Evolutionary conservation across 2,888 invertebrate species (phyloP), one percentile per base, ranked within the genome.

Genomic region (Dolichopus griseipennis): DNA sequence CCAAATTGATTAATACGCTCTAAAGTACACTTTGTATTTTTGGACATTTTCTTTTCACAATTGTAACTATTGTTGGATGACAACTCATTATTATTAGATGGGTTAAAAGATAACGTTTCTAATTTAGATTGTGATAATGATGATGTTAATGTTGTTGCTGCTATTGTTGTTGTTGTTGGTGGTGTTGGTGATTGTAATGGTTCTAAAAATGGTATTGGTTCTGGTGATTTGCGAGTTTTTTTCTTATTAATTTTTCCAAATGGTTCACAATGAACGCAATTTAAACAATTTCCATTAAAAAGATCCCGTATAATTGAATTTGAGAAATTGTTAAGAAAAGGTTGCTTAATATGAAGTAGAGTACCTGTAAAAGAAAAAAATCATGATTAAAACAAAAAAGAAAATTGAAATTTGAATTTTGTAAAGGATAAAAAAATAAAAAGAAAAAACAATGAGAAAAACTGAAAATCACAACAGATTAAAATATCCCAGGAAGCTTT

Each of bases 331-430:
- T 64, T 70, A 27, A 70, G 20, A 63, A 68, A 66, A 67, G 72
- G 71, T 37, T 70, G 61, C 69, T 71, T 71, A 52, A 71, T 66
- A 66, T 68, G 67, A 27, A 70, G 68, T 63, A 71, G 66, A 21
- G 69, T 68, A 65, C 68, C 72, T 72, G 69, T 18, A 70, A 71
- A 33, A 63, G 62, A 68, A 61, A 68, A 64, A 6, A 64, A 64
- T 10, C 3, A n/a, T n/a, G 5, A 27, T 27, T 27, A 27, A 27
- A 27, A 27, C 2, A 27, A 27, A 27, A 27, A 27, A 27, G 27
- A 27, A 27, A 27, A 27, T 27, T 5, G 2, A 27, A 27, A 4
- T 27, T 27, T 27, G 27, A 27, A 27, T 27, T n/a, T n/a, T 27
- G 27, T 27, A 27, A 27, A 27, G 5, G 5, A 27, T 4, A 27